Evolutionary conservation across 2,797 vertebrate genomes (phyloP).

Genomic region (Erethizon dorsatum): DNA sequence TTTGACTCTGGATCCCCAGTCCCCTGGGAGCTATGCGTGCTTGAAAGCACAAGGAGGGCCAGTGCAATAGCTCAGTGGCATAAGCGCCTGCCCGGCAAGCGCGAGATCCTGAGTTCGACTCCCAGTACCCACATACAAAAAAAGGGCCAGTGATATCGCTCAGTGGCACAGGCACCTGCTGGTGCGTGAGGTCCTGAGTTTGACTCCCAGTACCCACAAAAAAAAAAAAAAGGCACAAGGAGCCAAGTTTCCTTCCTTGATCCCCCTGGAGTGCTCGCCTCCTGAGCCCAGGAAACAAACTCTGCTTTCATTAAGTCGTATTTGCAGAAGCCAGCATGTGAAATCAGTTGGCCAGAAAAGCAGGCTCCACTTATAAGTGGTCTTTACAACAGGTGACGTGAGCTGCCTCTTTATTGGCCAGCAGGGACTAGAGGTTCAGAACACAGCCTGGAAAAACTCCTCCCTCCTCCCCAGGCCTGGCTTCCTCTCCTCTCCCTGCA

Average conservation of each 20-base stretch:
- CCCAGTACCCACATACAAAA: no score
- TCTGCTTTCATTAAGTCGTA: neutral
- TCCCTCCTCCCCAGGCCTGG: neutral
- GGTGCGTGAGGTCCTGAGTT: no score
- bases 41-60: neutral
- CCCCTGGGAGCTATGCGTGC: neutral
- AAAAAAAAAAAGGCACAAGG: neutral
- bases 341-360: neutral
- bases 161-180: no score
- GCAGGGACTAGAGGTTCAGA: neutral
- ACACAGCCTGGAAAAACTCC: neutral
- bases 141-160: no score
- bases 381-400: neutral
- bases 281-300: constrained; percentile 21
- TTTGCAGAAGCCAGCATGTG: neutral
- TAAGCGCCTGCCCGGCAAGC: no score
- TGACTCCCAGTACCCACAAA: no score
- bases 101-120: no score
- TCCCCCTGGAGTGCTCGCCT: neutral
- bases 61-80: no score
- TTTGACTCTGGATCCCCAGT: neutral
- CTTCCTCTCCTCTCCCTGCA: neutral
- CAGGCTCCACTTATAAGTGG: neutral
- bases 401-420: neutral
- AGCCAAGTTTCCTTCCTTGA: neutral